phyloP scores from a whole-genome alignment of 1,140 invertebrate species.

The Oryzaephilus surinamensis region DNA sequence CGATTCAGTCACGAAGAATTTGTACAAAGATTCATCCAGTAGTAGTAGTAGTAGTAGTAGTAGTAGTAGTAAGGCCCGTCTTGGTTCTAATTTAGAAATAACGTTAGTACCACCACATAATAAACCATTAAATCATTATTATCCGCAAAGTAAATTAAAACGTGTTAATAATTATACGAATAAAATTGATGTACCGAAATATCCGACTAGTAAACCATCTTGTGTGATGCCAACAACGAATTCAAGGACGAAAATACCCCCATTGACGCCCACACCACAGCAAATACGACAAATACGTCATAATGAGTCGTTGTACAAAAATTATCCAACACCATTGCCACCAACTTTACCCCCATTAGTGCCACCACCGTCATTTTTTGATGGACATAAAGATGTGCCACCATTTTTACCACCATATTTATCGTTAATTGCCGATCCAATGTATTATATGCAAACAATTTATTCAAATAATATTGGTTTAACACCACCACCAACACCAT shows the following conservation, averaged over 20 bases:
- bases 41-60: not conserved
- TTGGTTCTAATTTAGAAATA: constrained; percentile 50
- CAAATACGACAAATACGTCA: too few relatives aligned
- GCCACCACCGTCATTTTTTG: not conserved
- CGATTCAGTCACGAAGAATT: constrained; percentile 16
- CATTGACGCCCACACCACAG: not conserved
- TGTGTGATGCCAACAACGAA: not conserved
- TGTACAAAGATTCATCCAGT: constrained; percentile 14
- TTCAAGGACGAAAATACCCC: not conserved
- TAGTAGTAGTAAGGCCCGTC: constrained; percentile 16
- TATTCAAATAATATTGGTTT: constrained; percentile 17
- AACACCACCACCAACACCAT: constrained; percentile 19
- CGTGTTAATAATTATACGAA: constrained; percentile 1
- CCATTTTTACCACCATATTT: constrained; percentile 26
- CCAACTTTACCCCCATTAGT: not conserved
- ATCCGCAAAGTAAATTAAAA: constrained; percentile 6
- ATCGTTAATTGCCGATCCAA: constrained; percentile 34
- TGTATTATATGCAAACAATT: constrained; percentile 31
- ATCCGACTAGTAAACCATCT: not conserved
- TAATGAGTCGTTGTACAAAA: too few relatives aligned
- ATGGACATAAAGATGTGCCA: constrained; percentile 12
- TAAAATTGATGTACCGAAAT: constrained; percentile 2
- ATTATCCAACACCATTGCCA: not conserved
- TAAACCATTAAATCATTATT: constrained; percentile 12
- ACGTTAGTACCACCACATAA: constrained; percentile 39